Percentiles rank a stretch among this genome's conserved stretches.
Evolutionary conservation across 2,797 vertebrate species (phyloP).

Genomic region (Fringilla coelebs): DNA sequence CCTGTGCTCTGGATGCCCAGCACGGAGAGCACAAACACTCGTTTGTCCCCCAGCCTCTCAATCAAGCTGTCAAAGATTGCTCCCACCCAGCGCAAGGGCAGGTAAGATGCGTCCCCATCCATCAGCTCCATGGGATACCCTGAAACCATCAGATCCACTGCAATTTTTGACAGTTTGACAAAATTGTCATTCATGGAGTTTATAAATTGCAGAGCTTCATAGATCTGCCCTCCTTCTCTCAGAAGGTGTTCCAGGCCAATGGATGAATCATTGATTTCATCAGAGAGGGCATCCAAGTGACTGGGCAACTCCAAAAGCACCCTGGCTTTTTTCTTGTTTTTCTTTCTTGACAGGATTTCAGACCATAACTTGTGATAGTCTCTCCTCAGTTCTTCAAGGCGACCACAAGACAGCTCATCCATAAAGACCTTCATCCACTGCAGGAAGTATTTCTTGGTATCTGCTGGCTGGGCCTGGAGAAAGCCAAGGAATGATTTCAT

Average conservation of each 20-base stretch:
- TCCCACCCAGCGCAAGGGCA: slow-evolving; percentile 76
- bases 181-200: fast-evolving
- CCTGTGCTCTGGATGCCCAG: too few species aligned
- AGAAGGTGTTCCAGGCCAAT: slow-evolving; percentile 78
- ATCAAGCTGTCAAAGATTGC: too few species aligned
- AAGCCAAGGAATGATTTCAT: slow-evolving; percentile 61
- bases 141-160: slow-evolving; percentile 72
- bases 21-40: too few species aligned
- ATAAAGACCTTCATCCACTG: slow-evolving; percentile 75
- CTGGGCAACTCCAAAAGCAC: too few species aligned
- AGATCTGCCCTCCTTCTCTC: slow-evolving; percentile 78
- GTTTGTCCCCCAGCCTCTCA: too few species aligned
- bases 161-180: slow-evolving; percentile 61
- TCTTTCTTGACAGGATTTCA: not conserved
- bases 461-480: slow-evolving; percentile 5
- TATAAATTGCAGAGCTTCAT: slow-evolving; percentile 61
- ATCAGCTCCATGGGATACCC: slow-evolving; percentile 79
- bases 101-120: slow-evolving; percentile 78
- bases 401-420: slow-evolving; percentile 14
- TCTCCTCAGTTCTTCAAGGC: slow-evolving; percentile 32
- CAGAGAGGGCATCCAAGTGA: slow-evolving; percentile 54
- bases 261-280: slow-evolving; percentile 51
- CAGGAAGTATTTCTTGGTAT: slow-evolving; percentile 71
- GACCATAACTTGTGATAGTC: slow-evolving; percentile 56
- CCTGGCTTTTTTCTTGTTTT: not conserved